These are phyloP conservation scores for Acanthacorydalis orientalis DNA, from an alignment of 2,888 invertebrate species.

Conservation along the genomic window DNA sequence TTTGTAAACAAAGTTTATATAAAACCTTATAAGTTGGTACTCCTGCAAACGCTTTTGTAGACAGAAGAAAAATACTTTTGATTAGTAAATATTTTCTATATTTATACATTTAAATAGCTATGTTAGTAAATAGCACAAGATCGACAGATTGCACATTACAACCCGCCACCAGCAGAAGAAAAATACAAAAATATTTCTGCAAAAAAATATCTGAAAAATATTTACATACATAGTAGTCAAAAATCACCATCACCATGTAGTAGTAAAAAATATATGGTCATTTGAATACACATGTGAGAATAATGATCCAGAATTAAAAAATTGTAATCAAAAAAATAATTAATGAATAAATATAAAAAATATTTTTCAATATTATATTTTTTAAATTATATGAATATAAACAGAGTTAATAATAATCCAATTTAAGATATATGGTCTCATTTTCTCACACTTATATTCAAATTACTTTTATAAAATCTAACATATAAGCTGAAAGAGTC, in stretches of 20 bases:
- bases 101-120: conserved; percentile 1
- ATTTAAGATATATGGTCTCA: not conserved
- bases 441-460: not conserved
- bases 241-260: conserved; percentile 1
- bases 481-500: not conserved
- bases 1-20: conserved; percentile 7
- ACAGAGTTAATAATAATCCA: not conserved
- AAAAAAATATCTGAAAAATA: conserved; percentile 16
- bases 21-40: conserved; percentile 15
- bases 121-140: conserved; percentile 1
- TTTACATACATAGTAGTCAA: conserved; percentile 2
- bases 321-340: no score
- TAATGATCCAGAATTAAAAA: no score
- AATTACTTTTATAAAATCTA: not conserved
- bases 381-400: not conserved
- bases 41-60: conserved; percentile 34
- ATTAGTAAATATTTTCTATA: conserved; percentile 3
- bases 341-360: no score
- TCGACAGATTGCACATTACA: conserved; percentile 7
- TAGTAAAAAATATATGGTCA: not conserved
- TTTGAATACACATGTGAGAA: no score
- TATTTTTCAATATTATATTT: not conserved
- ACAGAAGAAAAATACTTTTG: conserved; percentile 21
- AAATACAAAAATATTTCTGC: conserved; percentile 19
- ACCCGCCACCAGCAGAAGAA: conserved; percentile 11